Base-by-base conservation (phyloP, 2,113 vertebrate genomes). In the Charina bottae region DNA sequence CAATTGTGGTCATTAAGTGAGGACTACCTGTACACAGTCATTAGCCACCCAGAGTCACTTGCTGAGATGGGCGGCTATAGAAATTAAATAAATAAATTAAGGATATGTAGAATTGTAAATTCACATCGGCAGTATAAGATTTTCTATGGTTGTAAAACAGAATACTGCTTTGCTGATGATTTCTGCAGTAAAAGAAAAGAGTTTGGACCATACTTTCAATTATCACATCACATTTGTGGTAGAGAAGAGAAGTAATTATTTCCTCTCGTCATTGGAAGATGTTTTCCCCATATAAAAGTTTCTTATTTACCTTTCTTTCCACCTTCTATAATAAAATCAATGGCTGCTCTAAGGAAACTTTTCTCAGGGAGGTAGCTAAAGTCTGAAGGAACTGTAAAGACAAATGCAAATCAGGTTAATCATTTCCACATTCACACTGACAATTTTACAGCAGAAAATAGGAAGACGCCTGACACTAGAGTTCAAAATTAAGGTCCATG, bases 301-400 rank as follows among this genome's bases (percentile, higher is more conserved):
- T 91, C 64, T 92, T 89, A n/a, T 94, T 96, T 96, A 99, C 99
- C 99, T 98, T 98, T 99, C 91, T 97, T 98, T 78, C 99, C 99
- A 88, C 98, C 98, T 93, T 99, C 98, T 92, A 97, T 93, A 64
- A 98, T 93, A 94, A 98, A 99, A 91, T 98, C 98, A 64, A 97
- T 94, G 1, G 97, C 94, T 89, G 97, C 97, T 92, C 98, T 98
- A 96, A 99, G 98, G 93, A 99, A 96, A 93, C 99, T 99, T 96
- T 93, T 99, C 96, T 98, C 98, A 72, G 99, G 95, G 92, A 99
- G 98, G 95, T 99, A 99, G 92, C 98, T 97, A 89, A 99, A 99
- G 95, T 99, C 98, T 93, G 98, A 98, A 93, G 99, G 99, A 94
- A 99, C 99, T 99, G 97, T 91, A 87, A 96, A 96, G 93, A 96